Percentiles rank a stretch among this genome's conserved stretches.
These are phyloP conservation scores for Dinocampus coccinellae DNA, from an alignment of 2,888 invertebrate genomes.

Conservation along the genomic window DNA sequence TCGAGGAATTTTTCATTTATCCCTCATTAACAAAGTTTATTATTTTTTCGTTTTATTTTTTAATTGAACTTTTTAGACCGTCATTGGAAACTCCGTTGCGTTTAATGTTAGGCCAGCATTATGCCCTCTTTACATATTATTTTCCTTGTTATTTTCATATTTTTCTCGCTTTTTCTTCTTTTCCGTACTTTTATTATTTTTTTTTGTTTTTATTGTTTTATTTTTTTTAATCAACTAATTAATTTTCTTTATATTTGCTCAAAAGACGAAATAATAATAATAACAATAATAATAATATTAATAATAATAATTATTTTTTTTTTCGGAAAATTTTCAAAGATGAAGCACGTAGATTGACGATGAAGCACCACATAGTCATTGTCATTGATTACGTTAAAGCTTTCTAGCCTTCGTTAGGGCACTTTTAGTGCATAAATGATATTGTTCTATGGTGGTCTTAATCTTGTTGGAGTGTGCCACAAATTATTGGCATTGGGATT, in stretches of 20 bases:
- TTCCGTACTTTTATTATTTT: not conserved
- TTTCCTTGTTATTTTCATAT: no score
- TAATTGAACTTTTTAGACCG: conserved; percentile 19
- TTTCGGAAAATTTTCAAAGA: not conserved
- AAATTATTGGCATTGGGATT: conserved; percentile 59
- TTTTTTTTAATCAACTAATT: no score
- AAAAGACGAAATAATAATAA: not conserved
- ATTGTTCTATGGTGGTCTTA: conserved; percentile 66
- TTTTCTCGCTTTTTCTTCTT: no score
- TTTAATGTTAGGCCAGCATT: conserved; percentile 21
- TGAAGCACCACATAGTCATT: not conserved
- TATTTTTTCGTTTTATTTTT: conserved; percentile 2
- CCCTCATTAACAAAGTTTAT: conserved; percentile 9
- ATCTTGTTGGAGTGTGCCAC: conserved; percentile 68
- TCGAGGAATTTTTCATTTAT: not conserved
- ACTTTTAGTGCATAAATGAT: conserved; percentile 63
- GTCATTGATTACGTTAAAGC: conserved; percentile 10
- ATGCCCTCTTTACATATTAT: conserved; percentile 1
- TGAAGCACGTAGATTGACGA: not conserved
- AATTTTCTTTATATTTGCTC: no score
- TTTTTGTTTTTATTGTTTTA: not conserved
- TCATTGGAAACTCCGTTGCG: conserved; percentile 26
- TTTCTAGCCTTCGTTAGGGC: conserved; percentile 67
- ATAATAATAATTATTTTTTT: not conserved
- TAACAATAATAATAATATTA: not conserved